These are phyloP conservation scores for Cyprinodon tularosa DNA, from an alignment of 2,113 vertebrate genomes.

Conservation along the genomic window DNA sequence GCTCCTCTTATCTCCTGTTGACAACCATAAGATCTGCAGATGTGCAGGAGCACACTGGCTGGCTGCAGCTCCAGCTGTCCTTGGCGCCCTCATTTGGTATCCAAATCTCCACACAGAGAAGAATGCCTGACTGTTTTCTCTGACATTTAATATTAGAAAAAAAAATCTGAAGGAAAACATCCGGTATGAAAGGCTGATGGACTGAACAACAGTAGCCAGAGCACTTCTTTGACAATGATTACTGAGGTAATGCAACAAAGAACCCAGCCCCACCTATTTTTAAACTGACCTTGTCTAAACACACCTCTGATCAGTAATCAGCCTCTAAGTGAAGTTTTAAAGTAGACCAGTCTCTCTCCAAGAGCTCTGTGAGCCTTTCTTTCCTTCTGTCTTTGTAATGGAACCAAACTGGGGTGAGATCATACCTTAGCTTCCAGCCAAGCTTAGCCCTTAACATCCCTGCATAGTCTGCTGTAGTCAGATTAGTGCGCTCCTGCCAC, in stretches of 20 bases:
- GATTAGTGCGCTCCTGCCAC: constrained; percentile 39
- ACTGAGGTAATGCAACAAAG: no score
- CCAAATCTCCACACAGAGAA: no score
- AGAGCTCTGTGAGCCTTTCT: constrained; percentile 54
- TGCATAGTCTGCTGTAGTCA: not conserved
- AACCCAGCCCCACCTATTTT: constrained; percentile 25
- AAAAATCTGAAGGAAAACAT: not conserved
- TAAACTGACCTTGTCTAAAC: constrained; percentile 22
- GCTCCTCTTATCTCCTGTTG: no score
- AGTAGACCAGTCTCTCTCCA: constrained; percentile 8
- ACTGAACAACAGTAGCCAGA: not conserved
- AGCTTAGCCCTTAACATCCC: constrained; percentile 44
- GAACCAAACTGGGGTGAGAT: constrained; percentile 62
- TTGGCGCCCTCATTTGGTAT: no score
- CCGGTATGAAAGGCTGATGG: constrained; percentile 5
- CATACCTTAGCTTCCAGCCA: constrained; percentile 64
- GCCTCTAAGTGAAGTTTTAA: constrained; percentile 40
- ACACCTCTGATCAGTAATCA: constrained; percentile 39
- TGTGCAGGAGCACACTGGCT: no score
- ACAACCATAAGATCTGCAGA: no score
- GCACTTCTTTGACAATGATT: constrained; percentile 9
- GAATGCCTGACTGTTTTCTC: not conserved
- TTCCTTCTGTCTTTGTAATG: constrained; percentile 54
- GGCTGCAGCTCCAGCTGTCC: no score
- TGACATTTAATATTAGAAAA: not conserved